Evolutionary conservation across 2,113 vertebrate species (phyloP), one percentile per base, ranked within the genome.

Genomic region (Thalassoma bifasciatum): DNA sequence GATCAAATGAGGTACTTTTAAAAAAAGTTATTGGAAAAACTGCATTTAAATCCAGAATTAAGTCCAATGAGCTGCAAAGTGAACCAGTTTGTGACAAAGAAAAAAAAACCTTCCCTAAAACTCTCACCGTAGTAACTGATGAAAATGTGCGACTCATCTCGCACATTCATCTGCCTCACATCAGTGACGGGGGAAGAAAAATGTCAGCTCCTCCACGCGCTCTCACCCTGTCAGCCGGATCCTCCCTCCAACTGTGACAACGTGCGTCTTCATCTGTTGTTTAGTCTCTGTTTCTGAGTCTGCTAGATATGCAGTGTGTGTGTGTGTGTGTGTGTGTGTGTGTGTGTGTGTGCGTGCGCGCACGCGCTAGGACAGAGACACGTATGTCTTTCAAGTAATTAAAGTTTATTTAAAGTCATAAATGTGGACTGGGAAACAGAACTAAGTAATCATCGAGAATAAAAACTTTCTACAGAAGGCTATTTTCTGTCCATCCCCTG

Each of bases 191-290:
- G 84, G 72, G 8, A 21, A 80, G 64, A 72, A 85, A 82, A 85
- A 90, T 84, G 90, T 90, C 89, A 89, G 85, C 79, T 82, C 79
- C 79, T 82, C 79, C 79, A 75, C 60, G 58, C 58, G 78, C 81
- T 92, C 89, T 91, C 90, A 85, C 89, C 89, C 91, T 93, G 92
- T 93, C 91, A 92, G 30, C 26, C 7, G 10, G 44, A 46, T 46
- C 44, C 17, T 81, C 84, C 62, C 82, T 81, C 82, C 77, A 66
- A 84, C 86, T 62, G 70, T 83, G 85, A 90, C 83, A 84, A 79
- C 30, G 74, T 81, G 86, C 24, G 84, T 86, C 82, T 88, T 89
- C 84, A 86, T 88, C 84, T 74, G 84, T 83, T 90, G 84, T 90
- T 85, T 72, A 60, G 71, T 80, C 60, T 75, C 51, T 1, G 52